Conservation (phyloP, 2,113 vertebrate species). For the Mastomys natalensis region DNA sequence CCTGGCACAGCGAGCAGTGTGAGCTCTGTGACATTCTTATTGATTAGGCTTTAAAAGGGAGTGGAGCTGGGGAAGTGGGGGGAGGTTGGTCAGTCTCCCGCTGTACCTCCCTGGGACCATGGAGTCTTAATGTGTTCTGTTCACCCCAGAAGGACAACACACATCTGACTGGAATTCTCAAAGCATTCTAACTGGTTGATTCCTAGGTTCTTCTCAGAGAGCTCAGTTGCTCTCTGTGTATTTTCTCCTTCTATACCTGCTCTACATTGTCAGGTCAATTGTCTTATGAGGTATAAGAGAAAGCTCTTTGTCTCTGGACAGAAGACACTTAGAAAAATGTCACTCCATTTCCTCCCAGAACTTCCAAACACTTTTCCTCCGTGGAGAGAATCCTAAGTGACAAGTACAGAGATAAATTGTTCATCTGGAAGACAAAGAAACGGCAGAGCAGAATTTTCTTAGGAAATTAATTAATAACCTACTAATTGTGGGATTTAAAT, state of each 20-base stretch:
- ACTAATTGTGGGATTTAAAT: constrained; percentile 60
- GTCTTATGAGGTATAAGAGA: neutral
- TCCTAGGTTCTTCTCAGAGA: neutral
- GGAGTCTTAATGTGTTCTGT: neutral
- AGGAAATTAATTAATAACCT: constrained; percentile 53
- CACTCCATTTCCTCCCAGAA: constrained; percentile 30
- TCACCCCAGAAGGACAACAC: neutral
- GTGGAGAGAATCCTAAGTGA: constrained; percentile 52
- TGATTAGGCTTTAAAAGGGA: constrained; percentile 33
- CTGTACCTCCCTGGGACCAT: neutral
- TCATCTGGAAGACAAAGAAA: constrained; percentile 39
- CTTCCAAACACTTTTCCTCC: constrained; percentile 39
- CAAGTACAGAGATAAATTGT: constrained; percentile 41
- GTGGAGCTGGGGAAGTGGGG: neutral
- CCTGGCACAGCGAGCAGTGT: neutral
- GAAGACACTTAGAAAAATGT: constrained; percentile 57
- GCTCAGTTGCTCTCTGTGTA: neutral
- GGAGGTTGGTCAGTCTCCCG: neutral
- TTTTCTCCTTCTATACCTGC: neutral
- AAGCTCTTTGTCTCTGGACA: constrained; percentile 29
- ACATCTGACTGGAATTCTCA: neutral
- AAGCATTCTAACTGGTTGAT: neutral
- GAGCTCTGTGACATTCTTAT: neutral
- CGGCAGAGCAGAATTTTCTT: constrained; percentile 37
- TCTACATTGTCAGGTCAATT: neutral